Conservation (phyloP, 2,797 vertebrate genomes). For the Sebastes umbrosus region DNA sequence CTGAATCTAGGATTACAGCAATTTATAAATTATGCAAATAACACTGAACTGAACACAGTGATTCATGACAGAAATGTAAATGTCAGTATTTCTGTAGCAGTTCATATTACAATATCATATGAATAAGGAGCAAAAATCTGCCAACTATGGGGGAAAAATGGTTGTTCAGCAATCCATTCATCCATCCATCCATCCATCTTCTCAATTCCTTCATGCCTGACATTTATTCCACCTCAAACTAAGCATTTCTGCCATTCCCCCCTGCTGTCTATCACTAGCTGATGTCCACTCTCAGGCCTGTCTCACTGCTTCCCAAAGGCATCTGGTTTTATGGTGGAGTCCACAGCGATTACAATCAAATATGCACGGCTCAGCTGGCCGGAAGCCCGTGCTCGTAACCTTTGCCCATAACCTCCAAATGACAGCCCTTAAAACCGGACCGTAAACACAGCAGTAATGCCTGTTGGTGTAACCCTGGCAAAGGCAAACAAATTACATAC, state of each 20-base stretch:
- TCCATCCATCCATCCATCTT: background rate
- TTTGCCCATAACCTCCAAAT: slow-evolving; percentile 55
- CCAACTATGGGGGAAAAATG: background rate
- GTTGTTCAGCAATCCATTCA: background rate
- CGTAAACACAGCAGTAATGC: slow-evolving; percentile 38
- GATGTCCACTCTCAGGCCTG: background rate
- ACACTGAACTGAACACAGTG: slow-evolving; percentile 12
- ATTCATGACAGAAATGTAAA: slow-evolving; percentile 32
- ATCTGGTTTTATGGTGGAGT: slow-evolving; percentile 32
- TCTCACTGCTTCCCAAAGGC: background rate
- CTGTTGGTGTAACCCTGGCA: slow-evolving; percentile 33
- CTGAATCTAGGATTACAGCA: slow-evolving; percentile 14
- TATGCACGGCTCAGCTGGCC: slow-evolving; percentile 32
- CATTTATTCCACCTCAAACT: background rate
- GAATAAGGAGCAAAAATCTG: slow-evolving; percentile 8
- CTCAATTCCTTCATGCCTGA: background rate
- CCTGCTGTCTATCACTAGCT: background rate
- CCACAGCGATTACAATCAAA: slow-evolving; percentile 50
- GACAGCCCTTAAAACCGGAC: slow-evolving; percentile 39
- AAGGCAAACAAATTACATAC: slow-evolving; percentile 59
- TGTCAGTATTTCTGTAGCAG: slow-evolving; percentile 23
- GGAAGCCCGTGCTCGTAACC: slow-evolving; percentile 38
- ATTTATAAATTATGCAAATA: slow-evolving; percentile 51
- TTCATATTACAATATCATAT: slow-evolving; percentile 24
- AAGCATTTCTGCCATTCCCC: background rate